Base-by-base conservation (phyloP, 2,113 vertebrate species). In the Cariama cristata region DNA sequence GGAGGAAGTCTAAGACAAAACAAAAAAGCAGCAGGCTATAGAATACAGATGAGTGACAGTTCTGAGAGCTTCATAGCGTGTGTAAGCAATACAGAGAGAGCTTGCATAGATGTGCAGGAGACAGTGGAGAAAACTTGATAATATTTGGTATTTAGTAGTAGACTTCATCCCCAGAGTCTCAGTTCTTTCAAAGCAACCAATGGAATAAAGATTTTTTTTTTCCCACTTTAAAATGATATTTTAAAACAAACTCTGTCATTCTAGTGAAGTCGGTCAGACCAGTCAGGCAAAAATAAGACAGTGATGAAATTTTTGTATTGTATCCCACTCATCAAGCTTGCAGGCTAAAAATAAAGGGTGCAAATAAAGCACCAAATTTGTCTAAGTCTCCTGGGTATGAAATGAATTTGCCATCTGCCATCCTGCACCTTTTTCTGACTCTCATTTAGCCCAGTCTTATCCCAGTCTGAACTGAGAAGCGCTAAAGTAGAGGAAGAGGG, bases 161-260 rank as follows among this genome's bases (percentile, higher is more conserved):
- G 52, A 47, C 6, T 77, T 81, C 26, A 79, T 5, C 5, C 14
- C 7, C 7, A 35, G n/a, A 38, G 5, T 42, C 40, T 76, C 3
- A 1, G 27, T 59, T 87, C 4, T 14, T 84, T 90, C 45, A 92
- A 55, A 90, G 22, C 13, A 71, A 47, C 8, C 14, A 42, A 22
- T 0, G 0, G 22, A 53, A 56, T 68, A 73, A 62, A 35, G 2
- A 2, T 4, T 12, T 55, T 4, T 28, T 66, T 60, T 83, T 59
- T 22, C 8, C 18, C 16, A 40, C 27, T 81, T 87, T 28, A 47
- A 80, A 91, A 55, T 77, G 2, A 3, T 35, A 82, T 59, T 91
- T 91, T 63, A 38, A 94, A 89, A 11, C n/a, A 62, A 72, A 53
- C 20, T 5, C 6, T 47, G 22, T 69, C 7, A 24, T 76, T 89